These are phyloP conservation scores for Oreotrochilus melanogaster DNA, from an alignment of 2,113 vertebrate genomes.

Conservation along the genomic window DNA sequence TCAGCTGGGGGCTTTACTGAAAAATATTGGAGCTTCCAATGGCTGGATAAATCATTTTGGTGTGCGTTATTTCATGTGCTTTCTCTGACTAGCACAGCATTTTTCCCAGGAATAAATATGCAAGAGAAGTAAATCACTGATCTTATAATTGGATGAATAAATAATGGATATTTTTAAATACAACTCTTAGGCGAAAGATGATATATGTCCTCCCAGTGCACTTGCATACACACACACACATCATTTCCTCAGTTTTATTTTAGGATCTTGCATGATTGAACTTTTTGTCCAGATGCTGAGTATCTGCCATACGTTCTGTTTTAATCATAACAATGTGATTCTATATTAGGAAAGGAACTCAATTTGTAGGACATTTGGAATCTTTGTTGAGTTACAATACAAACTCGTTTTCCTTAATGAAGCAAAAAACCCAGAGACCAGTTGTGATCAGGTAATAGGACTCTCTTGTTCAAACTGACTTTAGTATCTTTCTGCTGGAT, in stretches of 20 bases:
- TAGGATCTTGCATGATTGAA: not conserved
- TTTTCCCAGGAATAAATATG: not conserved
- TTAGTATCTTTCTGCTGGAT: not conserved
- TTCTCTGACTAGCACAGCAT: not conserved
- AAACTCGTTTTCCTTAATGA: not conserved
- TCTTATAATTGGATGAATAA: constrained; percentile 7
- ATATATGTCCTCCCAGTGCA: not conserved
- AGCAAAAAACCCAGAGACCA: not conserved
- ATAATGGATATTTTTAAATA: constrained; percentile 26
- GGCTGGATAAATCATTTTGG: not conserved
- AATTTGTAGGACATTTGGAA: constrained; percentile 20
- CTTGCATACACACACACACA: not conserved
- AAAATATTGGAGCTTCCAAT: not conserved
- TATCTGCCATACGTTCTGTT: constrained; percentile 4
- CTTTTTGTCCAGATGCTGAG: constrained; percentile 22
- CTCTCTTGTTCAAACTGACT: not conserved
- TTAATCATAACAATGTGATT: constrained; percentile 14
- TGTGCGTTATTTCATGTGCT: not conserved
- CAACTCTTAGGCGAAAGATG: not conserved
- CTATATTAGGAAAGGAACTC: constrained; percentile 39
- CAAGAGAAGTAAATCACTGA: constrained; percentile 25
- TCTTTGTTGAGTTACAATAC: not conserved
- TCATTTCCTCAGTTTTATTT: constrained; percentile 30
- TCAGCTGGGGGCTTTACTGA: not conserved
- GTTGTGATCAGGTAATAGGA: not conserved